Evolutionary conservation across 1,140 invertebrate genomes (phyloP), one percentile per base, ranked within the genome.

Genomic region (Bilobella aurantiaca): DNA sequence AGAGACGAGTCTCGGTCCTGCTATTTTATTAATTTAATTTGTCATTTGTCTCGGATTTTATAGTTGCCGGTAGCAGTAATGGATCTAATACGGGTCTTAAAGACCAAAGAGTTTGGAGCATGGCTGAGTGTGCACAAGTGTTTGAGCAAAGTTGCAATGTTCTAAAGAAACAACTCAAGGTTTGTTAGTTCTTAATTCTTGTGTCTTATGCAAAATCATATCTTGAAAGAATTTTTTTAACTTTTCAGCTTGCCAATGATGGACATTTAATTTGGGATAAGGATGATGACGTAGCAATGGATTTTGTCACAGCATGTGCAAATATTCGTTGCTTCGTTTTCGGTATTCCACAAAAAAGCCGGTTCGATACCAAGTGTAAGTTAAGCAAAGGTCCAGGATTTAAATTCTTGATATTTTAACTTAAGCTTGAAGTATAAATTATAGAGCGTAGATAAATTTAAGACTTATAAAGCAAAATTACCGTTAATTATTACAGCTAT

Each of bases 361-460:
- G 87, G 59, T 99, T 98, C 79, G 91, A 96, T 74, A 88, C 97
- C 2, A 99, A 98, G 84, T 97, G 90, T 92, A 81, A 84, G 83
- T 82, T 62, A 66, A 21, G 12, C n/a, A 1, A 21, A 34, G 29
- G 18, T n/a, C n/a, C n/a, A n/a, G n/a, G n/a, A n/a, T n/a, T n/a
- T n/a, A n/a, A n/a, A n/a, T n/a, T n/a, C n/a, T n/a, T n/a, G n/a
- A n/a, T n/a, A n/a, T n/a, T n/a, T n/a, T n/a, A n/a, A n/a, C n/a
- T n/a, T n/a, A n/a, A n/a, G n/a, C n/a, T n/a, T n/a, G n/a, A n/a
- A n/a, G n/a, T n/a, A n/a, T n/a, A n/a, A n/a, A n/a, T n/a, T n/a
- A n/a, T n/a, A n/a, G n/a, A n/a, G n/a, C n/a, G n/a, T n/a, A n/a
- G n/a, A n/a, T n/a, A n/a, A n/a, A n/a, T n/a, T n/a, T n/a, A n/a